These are phyloP conservation scores for Anthrax anthrax DNA, from an alignment of 2,888 invertebrate species.

Conservation along the genomic window DNA sequence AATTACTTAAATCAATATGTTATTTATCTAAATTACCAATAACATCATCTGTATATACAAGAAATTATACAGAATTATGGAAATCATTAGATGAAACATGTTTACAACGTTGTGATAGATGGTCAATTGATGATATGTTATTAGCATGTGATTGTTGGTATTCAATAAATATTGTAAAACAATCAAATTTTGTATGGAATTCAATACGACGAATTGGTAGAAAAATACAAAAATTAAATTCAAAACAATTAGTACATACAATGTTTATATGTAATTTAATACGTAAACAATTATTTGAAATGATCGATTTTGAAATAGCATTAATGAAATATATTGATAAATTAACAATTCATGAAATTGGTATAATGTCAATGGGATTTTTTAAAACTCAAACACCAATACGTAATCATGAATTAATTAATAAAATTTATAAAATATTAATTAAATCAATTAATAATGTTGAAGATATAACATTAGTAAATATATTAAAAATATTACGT, in stretches of 20 bases:
- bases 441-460: constrained; percentile 38
- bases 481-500: constrained; percentile 44
- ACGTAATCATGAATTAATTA: constrained; percentile 36
- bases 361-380: constrained; percentile 58
- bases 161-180: constrained; percentile 39
- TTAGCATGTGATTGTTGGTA: constrained; percentile 49
- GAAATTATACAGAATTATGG: constrained; percentile 51
- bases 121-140: constrained; percentile 42
- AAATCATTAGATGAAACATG: constrained; percentile 53
- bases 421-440: constrained; percentile 39
- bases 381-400: constrained; percentile 60
- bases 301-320: constrained; percentile 50
- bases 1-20: constrained; percentile 40
- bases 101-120: constrained; percentile 33
- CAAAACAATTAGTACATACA: constrained; percentile 48
- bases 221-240: constrained; percentile 43
- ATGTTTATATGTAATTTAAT: constrained; percentile 50
- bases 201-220: constrained; percentile 40
- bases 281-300: constrained; percentile 41
- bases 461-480: constrained; percentile 49
- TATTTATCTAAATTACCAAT: constrained; percentile 40
- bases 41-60: constrained; percentile 37
- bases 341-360: constrained; percentile 50
- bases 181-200: constrained; percentile 41
- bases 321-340: constrained; percentile 38